A percentile compares a stretch with the other conserved stretches of the same genome.
phyloP scores from a whole-genome alignment of 2,797 vertebrate genomes.

The Muscicapa comitata region DNA sequence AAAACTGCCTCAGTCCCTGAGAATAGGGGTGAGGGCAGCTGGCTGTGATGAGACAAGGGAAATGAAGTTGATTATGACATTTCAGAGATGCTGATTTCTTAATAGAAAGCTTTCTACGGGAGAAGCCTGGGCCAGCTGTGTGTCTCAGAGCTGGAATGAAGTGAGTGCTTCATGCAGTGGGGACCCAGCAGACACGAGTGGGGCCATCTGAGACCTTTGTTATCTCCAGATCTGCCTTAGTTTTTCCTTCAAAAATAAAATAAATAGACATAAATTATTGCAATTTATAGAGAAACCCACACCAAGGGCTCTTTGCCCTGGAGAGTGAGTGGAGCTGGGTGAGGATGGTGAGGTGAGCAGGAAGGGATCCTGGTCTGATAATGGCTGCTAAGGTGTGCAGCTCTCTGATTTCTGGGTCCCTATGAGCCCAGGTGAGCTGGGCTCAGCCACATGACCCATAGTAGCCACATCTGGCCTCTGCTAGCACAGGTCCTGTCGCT shows the following conservation, averaged over 20 bases:
- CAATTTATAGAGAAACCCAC: not conserved
- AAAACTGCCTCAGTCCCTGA: not conserved
- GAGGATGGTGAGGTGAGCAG: not conserved
- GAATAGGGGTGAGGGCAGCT: not conserved
- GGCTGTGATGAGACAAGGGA: not conserved
- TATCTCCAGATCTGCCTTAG: not conserved
- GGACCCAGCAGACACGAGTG: not conserved
- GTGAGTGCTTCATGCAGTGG: not conserved
- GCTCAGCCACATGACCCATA: not conserved
- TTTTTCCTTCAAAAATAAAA: not conserved
- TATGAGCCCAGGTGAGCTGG: not conserved
- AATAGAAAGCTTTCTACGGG: not conserved
- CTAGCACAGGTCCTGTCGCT: not conserved
- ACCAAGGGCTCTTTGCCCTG: not conserved
- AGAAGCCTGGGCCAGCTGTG: not conserved
- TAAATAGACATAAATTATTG: not conserved
- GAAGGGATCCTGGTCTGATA: not conserved
- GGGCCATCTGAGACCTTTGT: not conserved
- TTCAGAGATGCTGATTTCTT: not conserved
- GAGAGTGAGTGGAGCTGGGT: not conserved
- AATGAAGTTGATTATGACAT: constrained; percentile 11
- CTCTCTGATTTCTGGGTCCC: not conserved
- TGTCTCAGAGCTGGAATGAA: not conserved
- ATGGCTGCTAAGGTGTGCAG: not conserved
- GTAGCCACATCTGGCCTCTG: not conserved